Conservation (phyloP, 2,888 invertebrate genomes). For the Idaea straminata region DNA sequence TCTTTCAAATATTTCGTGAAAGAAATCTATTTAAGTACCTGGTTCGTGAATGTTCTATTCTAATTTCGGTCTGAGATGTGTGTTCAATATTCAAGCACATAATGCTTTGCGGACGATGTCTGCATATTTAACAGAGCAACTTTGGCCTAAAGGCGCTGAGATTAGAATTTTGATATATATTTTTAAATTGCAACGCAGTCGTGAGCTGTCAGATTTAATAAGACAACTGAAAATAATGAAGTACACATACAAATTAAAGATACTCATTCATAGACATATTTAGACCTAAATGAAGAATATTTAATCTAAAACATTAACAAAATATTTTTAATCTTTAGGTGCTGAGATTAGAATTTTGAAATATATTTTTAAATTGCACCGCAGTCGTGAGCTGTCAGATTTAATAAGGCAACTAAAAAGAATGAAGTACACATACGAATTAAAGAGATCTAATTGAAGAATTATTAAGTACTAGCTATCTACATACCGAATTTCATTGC, state of each 20-base stretch:
- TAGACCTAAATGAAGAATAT: too few species aligned
- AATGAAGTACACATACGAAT: neutral
- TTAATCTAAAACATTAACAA: too few species aligned
- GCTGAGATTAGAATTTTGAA: neutral
- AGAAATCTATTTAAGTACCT: neutral
- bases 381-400: neutral
- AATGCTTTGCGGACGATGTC: neutral
- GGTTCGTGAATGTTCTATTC: neutral
- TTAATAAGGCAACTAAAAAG: neutral
- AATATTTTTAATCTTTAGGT: too few species aligned
- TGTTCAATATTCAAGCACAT: slow-evolving; percentile 1
- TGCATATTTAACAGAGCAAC: neutral
- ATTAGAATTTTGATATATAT: neutral
- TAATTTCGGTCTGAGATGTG: neutral
- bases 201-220: neutral
- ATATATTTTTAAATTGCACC: neutral
- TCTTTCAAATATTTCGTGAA: neutral
- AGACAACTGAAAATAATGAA: neutral
- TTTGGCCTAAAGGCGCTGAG: neutral
- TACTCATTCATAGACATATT: too few species aligned
- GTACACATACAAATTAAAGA: too few species aligned
- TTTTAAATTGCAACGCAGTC: neutral
- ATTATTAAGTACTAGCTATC: too few species aligned
- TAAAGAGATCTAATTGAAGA: too few species aligned
- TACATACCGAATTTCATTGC: too few species aligned